phyloP scores from a whole-genome alignment of 2,888 invertebrate genomes.

The Nemotelus nigrinus region DNA sequence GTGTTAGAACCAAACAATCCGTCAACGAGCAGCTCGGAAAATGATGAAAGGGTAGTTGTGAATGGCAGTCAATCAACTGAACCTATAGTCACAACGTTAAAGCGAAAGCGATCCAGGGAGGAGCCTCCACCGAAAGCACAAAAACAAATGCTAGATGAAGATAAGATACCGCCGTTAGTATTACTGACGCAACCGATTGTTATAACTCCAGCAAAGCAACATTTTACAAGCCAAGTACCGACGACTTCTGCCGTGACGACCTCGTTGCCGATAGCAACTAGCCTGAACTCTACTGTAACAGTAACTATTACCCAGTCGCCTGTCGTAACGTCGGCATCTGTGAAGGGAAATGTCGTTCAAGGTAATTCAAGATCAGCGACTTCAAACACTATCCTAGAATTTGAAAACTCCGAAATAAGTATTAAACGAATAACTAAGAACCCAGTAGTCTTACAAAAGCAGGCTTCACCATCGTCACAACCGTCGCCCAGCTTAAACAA shows the following conservation, averaged over 20 bases:
- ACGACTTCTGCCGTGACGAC: background rate
- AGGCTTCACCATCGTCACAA: background rate
- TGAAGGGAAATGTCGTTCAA: background rate
- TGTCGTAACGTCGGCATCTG: constrained; percentile 15
- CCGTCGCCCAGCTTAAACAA: background rate
- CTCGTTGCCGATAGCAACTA: background rate
- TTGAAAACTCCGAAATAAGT: constrained; percentile 33
- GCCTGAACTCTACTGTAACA: constrained; percentile 12
- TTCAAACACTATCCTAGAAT: background rate
- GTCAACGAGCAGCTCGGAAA: constrained; percentile 18
- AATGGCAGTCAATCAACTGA: background rate
- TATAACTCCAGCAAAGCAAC: background rate
- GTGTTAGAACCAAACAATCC: constrained; percentile 18
- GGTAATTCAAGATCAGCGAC: background rate
- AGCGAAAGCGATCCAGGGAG: constrained; percentile 46
- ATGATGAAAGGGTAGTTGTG: background rate
- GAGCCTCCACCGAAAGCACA: constrained; percentile 12
- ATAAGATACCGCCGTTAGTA: constrained; percentile 27
- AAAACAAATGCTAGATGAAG: constrained; percentile 28
- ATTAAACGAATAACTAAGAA: constrained; percentile 22
- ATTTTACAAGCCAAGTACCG: background rate
- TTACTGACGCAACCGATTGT: constrained; percentile 24
- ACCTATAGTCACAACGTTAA: constrained; percentile 24
- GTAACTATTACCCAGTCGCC: constrained; percentile 39
- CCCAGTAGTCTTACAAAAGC: background rate